Percentiles rank a stretch among this genome's conserved stretches.
Evolutionary conservation across 2,113 vertebrate species (phyloP).

Genomic region (Podarcis muralis): DNA sequence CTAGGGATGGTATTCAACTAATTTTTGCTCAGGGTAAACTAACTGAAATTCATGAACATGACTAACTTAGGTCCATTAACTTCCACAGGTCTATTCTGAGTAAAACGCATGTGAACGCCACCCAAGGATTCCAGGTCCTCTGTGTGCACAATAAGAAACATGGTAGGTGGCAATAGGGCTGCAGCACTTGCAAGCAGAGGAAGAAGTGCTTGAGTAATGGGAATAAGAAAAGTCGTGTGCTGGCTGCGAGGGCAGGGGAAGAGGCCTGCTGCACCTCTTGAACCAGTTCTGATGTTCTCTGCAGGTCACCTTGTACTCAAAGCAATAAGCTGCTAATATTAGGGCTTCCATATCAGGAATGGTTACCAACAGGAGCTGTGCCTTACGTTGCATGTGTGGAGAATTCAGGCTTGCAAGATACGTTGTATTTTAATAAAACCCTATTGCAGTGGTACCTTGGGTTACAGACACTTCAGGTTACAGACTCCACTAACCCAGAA

Average conservation of each 20-base stretch:
- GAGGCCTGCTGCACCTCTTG: neutral
- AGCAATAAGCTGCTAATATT: neutral
- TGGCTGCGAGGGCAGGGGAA: no score
- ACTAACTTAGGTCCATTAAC: no score
- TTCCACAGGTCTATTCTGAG: no score
- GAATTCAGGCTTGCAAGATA: no score
- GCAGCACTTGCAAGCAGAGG: neutral
- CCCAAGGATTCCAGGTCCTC: neutral
- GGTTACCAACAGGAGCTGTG: neutral
- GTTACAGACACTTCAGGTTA: no score
- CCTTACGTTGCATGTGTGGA: no score
- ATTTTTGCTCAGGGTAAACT: no score
- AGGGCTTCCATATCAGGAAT: neutral
- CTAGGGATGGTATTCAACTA: neutral
- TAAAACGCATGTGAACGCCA: neutral
- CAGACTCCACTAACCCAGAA: no score
- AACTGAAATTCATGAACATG: no score
- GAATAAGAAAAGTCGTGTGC: neutral
- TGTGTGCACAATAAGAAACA: neutral
- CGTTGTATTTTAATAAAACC: no score
- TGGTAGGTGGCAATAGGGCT: neutral
- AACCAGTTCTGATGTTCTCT: neutral
- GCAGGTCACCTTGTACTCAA: neutral
- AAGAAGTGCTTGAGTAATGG: neutral
- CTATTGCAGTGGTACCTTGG: no score